Evolutionary conservation across 2,888 invertebrate species (phyloP).

Genomic region (Petrolisthes manimaculis): DNA sequence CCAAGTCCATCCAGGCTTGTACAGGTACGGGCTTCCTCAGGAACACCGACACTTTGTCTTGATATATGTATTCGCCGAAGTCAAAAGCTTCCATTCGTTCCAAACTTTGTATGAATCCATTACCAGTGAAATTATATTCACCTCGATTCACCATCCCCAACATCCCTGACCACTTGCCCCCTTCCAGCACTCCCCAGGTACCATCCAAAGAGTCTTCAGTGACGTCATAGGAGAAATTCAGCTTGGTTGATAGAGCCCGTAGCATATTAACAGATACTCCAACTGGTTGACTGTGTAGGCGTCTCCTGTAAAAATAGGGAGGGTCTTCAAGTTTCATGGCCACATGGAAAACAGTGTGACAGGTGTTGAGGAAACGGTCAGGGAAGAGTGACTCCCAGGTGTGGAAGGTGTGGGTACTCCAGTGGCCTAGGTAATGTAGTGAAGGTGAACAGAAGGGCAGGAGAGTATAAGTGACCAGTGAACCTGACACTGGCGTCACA

Average conservation of each 20-base stretch:
- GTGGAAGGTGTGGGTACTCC: not conserved
- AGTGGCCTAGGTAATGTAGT: not conserved
- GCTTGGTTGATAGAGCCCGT: not conserved
- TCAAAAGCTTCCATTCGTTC: not conserved
- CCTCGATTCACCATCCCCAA: not conserved
- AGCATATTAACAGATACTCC: not conserved
- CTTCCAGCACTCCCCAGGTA: not conserved
- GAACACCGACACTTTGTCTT: not conserved
- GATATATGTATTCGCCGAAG: not conserved
- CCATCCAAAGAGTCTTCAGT: not conserved
- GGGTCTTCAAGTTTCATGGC: not conserved
- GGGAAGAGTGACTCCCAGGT: conserved; percentile 10
- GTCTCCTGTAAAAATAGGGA: not conserved
- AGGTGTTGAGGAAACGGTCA: not conserved
- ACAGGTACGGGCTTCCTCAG: not conserved
- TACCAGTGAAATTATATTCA: not conserved
- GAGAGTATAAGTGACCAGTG: conserved; percentile 7
- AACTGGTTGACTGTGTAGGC: not conserved
- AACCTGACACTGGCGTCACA: not conserved
- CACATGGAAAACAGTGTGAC: not conserved
- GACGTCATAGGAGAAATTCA: not conserved
- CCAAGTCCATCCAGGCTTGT: not conserved
- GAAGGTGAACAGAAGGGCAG: not conserved
- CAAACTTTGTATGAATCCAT: not conserved
- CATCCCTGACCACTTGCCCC: not conserved